Percentiles rank a stretch among this genome's conserved stretches.
phyloP scores from a whole-genome alignment of 2,888 invertebrate species.

The Hypena proboscidalis region DNA sequence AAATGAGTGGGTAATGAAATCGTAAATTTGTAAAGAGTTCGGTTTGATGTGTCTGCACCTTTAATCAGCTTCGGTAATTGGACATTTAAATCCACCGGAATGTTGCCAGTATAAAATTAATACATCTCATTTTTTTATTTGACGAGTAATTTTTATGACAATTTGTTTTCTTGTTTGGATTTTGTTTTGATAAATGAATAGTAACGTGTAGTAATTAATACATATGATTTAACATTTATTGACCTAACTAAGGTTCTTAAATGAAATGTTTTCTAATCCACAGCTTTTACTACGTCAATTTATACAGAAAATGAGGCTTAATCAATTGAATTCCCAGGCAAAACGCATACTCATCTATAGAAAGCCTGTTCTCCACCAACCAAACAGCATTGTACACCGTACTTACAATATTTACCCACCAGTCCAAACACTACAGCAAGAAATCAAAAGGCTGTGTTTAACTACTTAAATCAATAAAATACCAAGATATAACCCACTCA shows the following conservation, averaged over 20 bases:
- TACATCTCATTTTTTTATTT: too few species aligned
- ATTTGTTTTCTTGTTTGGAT: too few species aligned
- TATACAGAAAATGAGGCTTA: too few species aligned
- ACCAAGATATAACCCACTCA: conserved; percentile 18
- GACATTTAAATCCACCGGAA: conserved; percentile 37
- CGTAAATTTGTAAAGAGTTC: conserved; percentile 66
- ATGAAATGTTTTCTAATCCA: too few species aligned
- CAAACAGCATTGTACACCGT: conserved; percentile 12
- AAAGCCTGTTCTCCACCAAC: conserved; percentile 12
- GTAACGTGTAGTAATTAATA: too few species aligned
- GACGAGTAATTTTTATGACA: too few species aligned
- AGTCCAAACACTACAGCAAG: conserved; percentile 24
- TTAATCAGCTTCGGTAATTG: conserved; percentile 42
- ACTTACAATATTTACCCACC: conserved; percentile 32
- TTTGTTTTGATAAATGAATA: too few species aligned
- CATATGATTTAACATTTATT: too few species aligned
- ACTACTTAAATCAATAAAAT: conserved; percentile 36
- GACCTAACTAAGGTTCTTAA: too few species aligned
- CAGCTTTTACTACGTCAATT: too few species aligned
- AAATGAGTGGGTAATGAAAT: conserved; percentile 68
- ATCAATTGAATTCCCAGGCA: too few species aligned
- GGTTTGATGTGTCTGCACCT: conserved; percentile 47
- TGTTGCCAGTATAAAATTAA: conserved; percentile 20
- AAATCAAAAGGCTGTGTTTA: conserved; percentile 35
- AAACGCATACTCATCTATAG: too few species aligned